Conservation (phyloP, 2,797 vertebrate species). For the Channallabes apus region DNA sequence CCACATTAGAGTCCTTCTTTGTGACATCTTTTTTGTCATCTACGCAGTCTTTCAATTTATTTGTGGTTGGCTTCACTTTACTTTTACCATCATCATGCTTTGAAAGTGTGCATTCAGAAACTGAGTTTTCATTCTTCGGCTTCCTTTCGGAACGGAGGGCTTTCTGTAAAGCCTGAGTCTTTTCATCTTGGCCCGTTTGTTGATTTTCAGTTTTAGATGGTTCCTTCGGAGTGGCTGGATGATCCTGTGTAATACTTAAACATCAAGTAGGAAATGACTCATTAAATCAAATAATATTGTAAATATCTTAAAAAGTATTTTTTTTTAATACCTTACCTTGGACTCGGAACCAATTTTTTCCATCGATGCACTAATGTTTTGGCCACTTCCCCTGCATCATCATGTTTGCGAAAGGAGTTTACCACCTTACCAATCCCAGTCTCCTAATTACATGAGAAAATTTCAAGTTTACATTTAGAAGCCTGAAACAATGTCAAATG, state of each 20-base stretch:
- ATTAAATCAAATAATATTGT: not conserved
- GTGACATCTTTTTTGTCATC: conserved; percentile 45
- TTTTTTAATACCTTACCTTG: conserved; percentile 62
- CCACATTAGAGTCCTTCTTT: conserved; percentile 21
- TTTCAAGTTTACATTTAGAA: not conserved
- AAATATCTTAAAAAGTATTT: not conserved
- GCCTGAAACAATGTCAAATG: not conserved
- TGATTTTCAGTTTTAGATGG: not conserved
- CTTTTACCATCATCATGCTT: conserved; percentile 37
- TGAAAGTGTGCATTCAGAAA: conserved; percentile 38
- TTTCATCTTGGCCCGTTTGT: conserved; percentile 54
- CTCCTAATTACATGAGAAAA: conserved; percentile 68
- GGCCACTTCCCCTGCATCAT: conserved; percentile 75
- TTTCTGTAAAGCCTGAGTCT: conserved; percentile 39
- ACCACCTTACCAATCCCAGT: conserved; percentile 84
- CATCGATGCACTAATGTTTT: conserved; percentile 76
- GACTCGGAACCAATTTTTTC: conserved; percentile 76
- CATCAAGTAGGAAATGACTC: not conserved
- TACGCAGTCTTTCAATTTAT: conserved; percentile 39
- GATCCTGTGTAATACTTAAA: conserved; percentile 23
- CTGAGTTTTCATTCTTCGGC: conserved; percentile 15
- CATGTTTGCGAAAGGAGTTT: conserved; percentile 79
- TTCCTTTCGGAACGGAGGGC: conserved; percentile 35
- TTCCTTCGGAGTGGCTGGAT: conserved; percentile 28
- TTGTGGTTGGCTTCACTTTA: conserved; percentile 48